phyloP scores from a whole-genome alignment of 2,113 vertebrate species.

The Hyperoodon ampullatus region DNA sequence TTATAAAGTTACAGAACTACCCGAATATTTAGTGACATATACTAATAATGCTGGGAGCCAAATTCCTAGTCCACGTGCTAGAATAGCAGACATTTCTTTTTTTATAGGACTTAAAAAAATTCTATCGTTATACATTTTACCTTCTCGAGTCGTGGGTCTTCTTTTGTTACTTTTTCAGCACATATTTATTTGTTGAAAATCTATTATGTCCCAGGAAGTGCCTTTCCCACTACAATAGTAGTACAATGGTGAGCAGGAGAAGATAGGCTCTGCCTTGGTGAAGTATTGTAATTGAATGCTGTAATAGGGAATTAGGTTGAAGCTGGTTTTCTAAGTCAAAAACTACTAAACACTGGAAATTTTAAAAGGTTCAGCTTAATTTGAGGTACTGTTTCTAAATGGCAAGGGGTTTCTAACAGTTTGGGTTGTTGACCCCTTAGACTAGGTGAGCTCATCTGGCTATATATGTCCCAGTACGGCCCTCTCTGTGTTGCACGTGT shows the following conservation, averaged over 20 bases:
- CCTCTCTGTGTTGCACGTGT: not conserved
- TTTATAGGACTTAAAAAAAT: not conserved
- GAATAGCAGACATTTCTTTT: not conserved
- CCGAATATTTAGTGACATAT: not conserved
- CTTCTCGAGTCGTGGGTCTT: not conserved
- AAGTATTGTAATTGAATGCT: not conserved
- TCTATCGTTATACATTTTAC: not conserved
- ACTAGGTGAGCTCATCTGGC: not conserved
- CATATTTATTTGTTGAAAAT: not conserved
- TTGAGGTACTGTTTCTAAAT: not conserved
- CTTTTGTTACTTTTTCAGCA: not conserved
- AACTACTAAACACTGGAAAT: not conserved
- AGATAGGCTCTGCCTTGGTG: not conserved
- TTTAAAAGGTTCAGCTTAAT: not conserved
- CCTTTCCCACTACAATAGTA: not conserved
- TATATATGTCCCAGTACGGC: fast-evolving
- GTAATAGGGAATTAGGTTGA: not conserved
- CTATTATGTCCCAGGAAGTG: not conserved
- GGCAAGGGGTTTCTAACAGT: not conserved
- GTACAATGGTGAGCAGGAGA: not conserved
- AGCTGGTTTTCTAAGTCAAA: not conserved
- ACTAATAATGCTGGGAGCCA: not conserved
- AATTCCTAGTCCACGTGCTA: not conserved
- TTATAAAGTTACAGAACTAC: not conserved
- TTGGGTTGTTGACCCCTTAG: not conserved